Base-by-base conservation (phyloP, 2,888 invertebrate genomes). In the Ernsta delagoae region DNA sequence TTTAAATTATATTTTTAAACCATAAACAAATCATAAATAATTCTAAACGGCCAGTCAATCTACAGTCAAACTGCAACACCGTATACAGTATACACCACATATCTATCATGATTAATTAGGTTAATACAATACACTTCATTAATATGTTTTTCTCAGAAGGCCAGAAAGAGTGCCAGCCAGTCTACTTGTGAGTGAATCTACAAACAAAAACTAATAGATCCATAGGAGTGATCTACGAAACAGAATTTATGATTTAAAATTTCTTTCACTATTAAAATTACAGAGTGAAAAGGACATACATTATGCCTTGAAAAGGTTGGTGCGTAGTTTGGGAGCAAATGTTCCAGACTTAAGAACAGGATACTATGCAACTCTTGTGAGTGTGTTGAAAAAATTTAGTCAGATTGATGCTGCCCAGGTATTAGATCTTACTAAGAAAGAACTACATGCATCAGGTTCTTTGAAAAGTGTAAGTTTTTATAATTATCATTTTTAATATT, bases 251-350 rank as follows among this genome's bases (percentile, higher is more conserved):
- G 9, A 43, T 43, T 43, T 9, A 0, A 43, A 43, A 16, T 50
- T 3, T 6, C 16, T 59, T 9, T 16, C 9, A 5, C 53, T 4
- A 3, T 53, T 4, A 34, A 34, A 8, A 54, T 72, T 91, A 70
- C 79, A 95, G 96, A 94, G 92, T 78, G 90, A 90, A 77, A 93
- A 94, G 81, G 96, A 97, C 81, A 74, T 95, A 9, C 88, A 94
- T 59, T 97, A 97, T 87, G 94, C 95, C 0, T 80, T 97, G 45
- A 95, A 94, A 73, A 94, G 97, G 75, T 85, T 97, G 61, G 92
- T 97, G 3, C 93, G 96, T 75, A 97, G 97, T 72, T 88, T 97
- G 71, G 96, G 96, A 43, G 95, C 97, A 1, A 95, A 96, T 24
- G 93, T 95, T 50, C 92, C 94, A 31, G 90, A 92, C 31, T 94